Evolutionary conservation across 1,140 invertebrate species (phyloP), one percentile per base, ranked within the genome.

Genomic region (Sycophaga agraensis): DNA sequence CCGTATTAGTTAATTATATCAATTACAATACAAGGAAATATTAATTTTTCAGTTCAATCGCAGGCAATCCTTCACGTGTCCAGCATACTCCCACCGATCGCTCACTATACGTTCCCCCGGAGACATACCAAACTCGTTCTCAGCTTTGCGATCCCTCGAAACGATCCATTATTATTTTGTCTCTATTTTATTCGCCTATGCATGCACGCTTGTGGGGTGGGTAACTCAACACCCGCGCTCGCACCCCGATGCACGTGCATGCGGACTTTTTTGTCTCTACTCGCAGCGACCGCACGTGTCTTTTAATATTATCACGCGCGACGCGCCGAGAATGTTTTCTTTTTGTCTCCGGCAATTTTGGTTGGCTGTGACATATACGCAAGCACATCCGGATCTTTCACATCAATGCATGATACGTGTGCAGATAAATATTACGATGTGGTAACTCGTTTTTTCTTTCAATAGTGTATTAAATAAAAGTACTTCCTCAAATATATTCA

Each of bases 301-400:
- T 53, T 51, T 51, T 6, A 40, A 53, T 40, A 53, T 28, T 17
- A n/a, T 39, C 16, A n/a, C 37, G 21, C 50, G 50, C 35, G 50
- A 39, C 19, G 24, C 11, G 17, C 17, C n/a, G 35, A 24, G 19
- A 21, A 3, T 12, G 12, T 40, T 5, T 11, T n/a, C 42, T n/a
- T 26, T 7, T 54, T 24, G 3, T 45, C 34, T 56, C 35, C 19
- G 17, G 19, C 19, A 7, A 31, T 8, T 24, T 37, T 24, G 35
- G 2, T 34, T 16, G 28, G n/a, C 19, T 7, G 1, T 17, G 16
- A n/a, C n/a, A n/a, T n/a, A n/a, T n/a, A n/a, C n/a, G n/a, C n/a
- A n/a, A n/a, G n/a, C n/a, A n/a, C n/a, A n/a, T n/a, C n/a, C 53
- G 22, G 39, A 42, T 34, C 31, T 9, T 4, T 31, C 24, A 40